These are phyloP conservation scores for Lepisosteus oculatus DNA, from an alignment of 2,113 vertebrate species.

Conservation along the genomic window DNA sequence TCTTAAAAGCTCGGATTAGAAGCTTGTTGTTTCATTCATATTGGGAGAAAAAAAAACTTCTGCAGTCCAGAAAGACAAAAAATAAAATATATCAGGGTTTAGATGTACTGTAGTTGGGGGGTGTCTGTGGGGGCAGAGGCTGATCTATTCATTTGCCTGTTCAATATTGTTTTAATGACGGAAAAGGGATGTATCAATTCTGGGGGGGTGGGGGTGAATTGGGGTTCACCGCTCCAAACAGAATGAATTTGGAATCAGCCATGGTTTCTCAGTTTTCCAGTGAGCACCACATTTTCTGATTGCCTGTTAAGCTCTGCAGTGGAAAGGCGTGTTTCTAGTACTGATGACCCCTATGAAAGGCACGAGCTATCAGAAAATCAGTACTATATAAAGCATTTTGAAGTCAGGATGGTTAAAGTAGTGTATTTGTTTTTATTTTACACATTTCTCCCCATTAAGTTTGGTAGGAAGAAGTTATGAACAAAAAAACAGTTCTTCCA, in stretches of 20 bases:
- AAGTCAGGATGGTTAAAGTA: no score
- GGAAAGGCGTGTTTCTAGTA: conserved; percentile 31
- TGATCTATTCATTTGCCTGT: conserved; percentile 52
- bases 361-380: no score
- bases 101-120: conserved; percentile 44
- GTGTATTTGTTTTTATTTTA: no score
- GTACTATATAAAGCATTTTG: no score
- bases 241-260: not conserved
- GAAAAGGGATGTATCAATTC: conserved; percentile 36
- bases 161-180: conserved; percentile 43
- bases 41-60: conserved; percentile 40
- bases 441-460: no score
- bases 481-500: no score
- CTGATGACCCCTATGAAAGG: not conserved
- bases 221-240: not conserved
- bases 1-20: conserved; percentile 63
- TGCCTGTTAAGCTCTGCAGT: conserved; percentile 52
- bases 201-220: conserved; percentile 1
- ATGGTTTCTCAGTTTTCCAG: conserved; percentile 49
- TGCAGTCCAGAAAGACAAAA: conserved; percentile 59
- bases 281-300: conserved; percentile 49
- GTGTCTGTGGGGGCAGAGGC: conserved; percentile 35
- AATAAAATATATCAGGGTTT: conserved; percentile 55
- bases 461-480: no score
- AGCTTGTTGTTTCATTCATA: conserved; percentile 65